Percentiles rank a stretch among this genome's conserved stretches.
Evolutionary conservation across 2,113 vertebrate species (phyloP).

Genomic region (Lota lota): DNA sequence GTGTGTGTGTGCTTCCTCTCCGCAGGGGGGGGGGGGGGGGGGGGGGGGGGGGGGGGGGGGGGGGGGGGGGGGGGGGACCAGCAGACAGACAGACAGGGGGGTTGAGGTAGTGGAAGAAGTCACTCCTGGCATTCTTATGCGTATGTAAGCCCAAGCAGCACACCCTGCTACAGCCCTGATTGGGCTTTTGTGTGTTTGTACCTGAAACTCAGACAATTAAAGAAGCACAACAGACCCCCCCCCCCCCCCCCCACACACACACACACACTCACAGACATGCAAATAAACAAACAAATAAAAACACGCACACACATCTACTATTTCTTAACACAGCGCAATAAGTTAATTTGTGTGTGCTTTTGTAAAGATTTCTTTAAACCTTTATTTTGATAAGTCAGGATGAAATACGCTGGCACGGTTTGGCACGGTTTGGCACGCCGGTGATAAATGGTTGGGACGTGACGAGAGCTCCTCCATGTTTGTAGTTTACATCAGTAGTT

Average conservation of each 20-base stretch:
- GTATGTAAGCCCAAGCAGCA: conserved; percentile 36
- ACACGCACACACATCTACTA: neutral
- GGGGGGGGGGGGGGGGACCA: conserved; percentile 40
- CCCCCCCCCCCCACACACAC: neutral
- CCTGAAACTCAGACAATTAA: conserved; percentile 22
- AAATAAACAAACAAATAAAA: neutral
- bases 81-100: conserved; percentile 51
- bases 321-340: neutral
- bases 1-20: conserved; percentile 60
- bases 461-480: too few relatives aligned
- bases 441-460: too few relatives aligned
- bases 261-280: neutral
- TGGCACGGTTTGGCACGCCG: too few relatives aligned
- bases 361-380: too few relatives aligned
- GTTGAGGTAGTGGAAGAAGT: conserved; percentile 42
- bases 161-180: conserved; percentile 39
- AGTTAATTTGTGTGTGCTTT: neutral
- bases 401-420: too few relatives aligned
- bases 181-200: conserved; percentile 13
- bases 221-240: conserved; percentile 13
- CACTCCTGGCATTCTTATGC: conserved; percentile 59
- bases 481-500: too few relatives aligned
- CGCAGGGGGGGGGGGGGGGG: conserved; percentile 23
- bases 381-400: too few relatives aligned
- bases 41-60: conserved; percentile 36